Conservation (phyloP, 2,797 vertebrate species). For the Trachurus trachurus region DNA sequence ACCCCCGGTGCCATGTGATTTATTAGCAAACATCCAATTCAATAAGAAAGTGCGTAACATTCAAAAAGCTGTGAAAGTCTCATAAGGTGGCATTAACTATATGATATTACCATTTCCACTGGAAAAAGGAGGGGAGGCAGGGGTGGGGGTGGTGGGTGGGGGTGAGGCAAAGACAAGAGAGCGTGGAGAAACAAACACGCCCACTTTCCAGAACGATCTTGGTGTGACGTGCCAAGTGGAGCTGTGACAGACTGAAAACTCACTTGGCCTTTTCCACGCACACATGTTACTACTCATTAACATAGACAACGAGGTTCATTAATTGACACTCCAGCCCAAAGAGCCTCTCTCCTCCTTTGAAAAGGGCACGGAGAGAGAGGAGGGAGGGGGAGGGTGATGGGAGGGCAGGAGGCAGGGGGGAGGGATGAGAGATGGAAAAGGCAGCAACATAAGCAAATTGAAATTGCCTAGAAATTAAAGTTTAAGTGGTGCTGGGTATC, state of each 20-base stretch:
- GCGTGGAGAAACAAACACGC: conserved; percentile 66
- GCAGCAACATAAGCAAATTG: conserved; percentile 61
- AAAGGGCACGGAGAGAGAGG: conserved; percentile 72
- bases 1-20: conserved; percentile 74
- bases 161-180: conserved; percentile 55
- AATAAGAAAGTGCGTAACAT: conserved; percentile 85
- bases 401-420: not conserved
- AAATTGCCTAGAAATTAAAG: conserved; percentile 57
- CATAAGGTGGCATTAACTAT: conserved; percentile 75
- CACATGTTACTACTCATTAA: conserved; percentile 81
- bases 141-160: not conserved
- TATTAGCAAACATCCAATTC: conserved; percentile 87
- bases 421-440: conserved; percentile 13
- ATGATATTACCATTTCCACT: conserved; percentile 67
- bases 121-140: not conserved
- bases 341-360: conserved; percentile 78
- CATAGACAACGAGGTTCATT: conserved; percentile 84
- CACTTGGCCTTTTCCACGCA: conserved; percentile 80
- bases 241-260: conserved; percentile 70
- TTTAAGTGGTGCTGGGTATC: conserved; percentile 63
- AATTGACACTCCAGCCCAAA: conserved; percentile 80
- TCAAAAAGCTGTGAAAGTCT: conserved; percentile 77
- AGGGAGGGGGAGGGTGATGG: not conserved
- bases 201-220: conserved; percentile 60
- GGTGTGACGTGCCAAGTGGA: conserved; percentile 61